Percentiles rank a stretch among this genome's conserved stretches.
These are phyloP conservation scores for Geothlypis trichas DNA, from an alignment of 2,113 vertebrate genomes.

Conservation along the genomic window DNA sequence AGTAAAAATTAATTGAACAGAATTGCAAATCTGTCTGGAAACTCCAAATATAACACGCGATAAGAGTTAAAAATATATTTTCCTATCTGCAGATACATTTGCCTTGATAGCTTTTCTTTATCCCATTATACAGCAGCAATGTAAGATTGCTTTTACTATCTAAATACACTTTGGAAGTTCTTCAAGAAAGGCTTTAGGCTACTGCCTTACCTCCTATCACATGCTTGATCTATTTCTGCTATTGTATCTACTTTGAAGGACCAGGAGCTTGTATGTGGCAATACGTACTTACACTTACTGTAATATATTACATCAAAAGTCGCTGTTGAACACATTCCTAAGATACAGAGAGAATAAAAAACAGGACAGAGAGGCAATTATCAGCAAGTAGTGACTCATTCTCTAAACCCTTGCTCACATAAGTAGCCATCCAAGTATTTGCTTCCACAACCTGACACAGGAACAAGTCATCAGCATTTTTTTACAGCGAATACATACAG, in stretches of 20 bases:
- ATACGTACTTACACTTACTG: not conserved
- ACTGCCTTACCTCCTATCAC: constrained; percentile 40
- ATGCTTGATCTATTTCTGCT: constrained; percentile 37
- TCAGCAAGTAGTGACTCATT: not conserved
- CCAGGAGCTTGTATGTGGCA: not conserved
- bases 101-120: constrained; percentile 24
- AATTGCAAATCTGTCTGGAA: not conserved
- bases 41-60: not conserved
- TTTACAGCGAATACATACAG: not conserved
- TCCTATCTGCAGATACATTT: not conserved
- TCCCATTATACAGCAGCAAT: not conserved
- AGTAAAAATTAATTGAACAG: constrained; percentile 4
- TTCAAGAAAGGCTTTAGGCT: constrained; percentile 34
- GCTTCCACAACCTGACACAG: not conserved
- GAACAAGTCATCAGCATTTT: not conserved
- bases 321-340: not conserved
- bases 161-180: not conserved
- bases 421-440: not conserved
- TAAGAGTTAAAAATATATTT: constrained; percentile 16
- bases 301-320: not conserved
- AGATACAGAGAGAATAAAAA: not conserved
- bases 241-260: not conserved
- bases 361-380: not conserved
- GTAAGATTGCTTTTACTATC: not conserved
- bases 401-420: not conserved